phyloP scores from a whole-genome alignment of 2,113 vertebrate genomes.

The Polypterus senegalus region DNA sequence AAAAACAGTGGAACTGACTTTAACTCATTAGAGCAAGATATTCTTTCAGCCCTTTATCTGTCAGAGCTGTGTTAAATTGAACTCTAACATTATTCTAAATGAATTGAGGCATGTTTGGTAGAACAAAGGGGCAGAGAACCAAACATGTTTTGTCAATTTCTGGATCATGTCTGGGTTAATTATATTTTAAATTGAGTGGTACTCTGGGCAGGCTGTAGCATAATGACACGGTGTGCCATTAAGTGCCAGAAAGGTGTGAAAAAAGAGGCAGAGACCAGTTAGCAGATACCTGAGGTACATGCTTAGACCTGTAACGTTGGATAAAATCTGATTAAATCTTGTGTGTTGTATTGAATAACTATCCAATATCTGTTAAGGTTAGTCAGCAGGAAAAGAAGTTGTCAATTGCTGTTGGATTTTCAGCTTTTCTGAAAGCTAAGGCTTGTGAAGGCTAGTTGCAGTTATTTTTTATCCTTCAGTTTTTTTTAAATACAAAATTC shows the following conservation, averaged over 20 bases:
- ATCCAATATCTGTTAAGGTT: constrained; percentile 25
- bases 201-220: constrained; percentile 45
- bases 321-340: constrained; percentile 50
- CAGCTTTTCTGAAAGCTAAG: constrained; percentile 25
- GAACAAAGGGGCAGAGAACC: constrained; percentile 10
- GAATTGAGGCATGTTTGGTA: constrained; percentile 24
- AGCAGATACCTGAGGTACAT: constrained; percentile 69
- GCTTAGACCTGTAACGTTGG: constrained; percentile 57
- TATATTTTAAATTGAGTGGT: constrained; percentile 64
- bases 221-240: constrained; percentile 59
- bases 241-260: constrained; percentile 73
- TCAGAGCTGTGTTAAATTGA: constrained; percentile 31
- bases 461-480: too few relatives aligned
- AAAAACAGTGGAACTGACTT: constrained; percentile 27
- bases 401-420: constrained; percentile 37
- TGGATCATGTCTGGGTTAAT: constrained; percentile 51
- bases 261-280: constrained; percentile 64
- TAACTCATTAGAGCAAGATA: constrained; percentile 27
- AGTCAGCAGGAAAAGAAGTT: constrained; percentile 32
- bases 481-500: too few relatives aligned
- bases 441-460: constrained; percentile 20
- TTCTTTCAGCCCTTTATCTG: constrained; percentile 21
- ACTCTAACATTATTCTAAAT: constrained; percentile 40
- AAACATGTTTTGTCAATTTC: constrained; percentile 13
- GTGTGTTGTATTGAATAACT: constrained; percentile 53